Conservation (phyloP, 2,113 vertebrate genomes). For the Raja brachyura region DNA sequence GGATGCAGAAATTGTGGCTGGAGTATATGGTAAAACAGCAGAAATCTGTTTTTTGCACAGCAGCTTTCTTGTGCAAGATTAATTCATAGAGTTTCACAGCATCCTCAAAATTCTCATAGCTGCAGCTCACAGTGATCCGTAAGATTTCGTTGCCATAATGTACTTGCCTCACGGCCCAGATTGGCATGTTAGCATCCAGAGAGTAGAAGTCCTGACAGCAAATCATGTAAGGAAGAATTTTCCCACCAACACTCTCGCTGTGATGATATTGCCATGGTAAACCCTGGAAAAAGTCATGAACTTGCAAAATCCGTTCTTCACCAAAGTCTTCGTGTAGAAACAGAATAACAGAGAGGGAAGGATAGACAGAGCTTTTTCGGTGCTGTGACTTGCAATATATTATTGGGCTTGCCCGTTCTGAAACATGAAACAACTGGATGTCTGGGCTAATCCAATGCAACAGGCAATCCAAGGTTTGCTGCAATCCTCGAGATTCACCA, state of each 20-base stretch:
- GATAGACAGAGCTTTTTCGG: slow-evolving; percentile 58
- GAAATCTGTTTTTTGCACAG: slow-evolving; percentile 59
- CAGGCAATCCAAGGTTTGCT: slow-evolving; percentile 72
- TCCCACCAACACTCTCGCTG: slow-evolving; percentile 48
- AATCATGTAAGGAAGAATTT: slow-evolving; percentile 48
- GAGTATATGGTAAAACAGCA: slow-evolving; percentile 67
- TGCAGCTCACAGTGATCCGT: slow-evolving; percentile 76
- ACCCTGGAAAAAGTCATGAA: slow-evolving; percentile 71
- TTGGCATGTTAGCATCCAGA: slow-evolving; percentile 74
- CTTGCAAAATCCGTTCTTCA: slow-evolving; percentile 70
- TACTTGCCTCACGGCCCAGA: slow-evolving; percentile 78
- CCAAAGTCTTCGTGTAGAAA: slow-evolving; percentile 74
- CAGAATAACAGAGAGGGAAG: slow-evolving; percentile 77
- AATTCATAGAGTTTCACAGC: slow-evolving; percentile 76
- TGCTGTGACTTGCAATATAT: slow-evolving; percentile 46
- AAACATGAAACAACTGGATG: slow-evolving; percentile 75
- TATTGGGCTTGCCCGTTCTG: slow-evolving; percentile 62
- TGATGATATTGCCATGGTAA: slow-evolving; percentile 76
- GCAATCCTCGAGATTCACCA: slow-evolving; percentile 68
- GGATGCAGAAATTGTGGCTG: slow-evolving; percentile 53
- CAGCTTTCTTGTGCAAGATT: slow-evolving; percentile 66
- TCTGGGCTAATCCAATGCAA: slow-evolving; percentile 69
- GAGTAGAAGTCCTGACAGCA: slow-evolving; percentile 73
- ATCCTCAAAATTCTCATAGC: slow-evolving; percentile 80
- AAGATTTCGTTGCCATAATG: slow-evolving; percentile 69